Base-by-base conservation (phyloP, 2,113 vertebrate species). In the Pavo muticus region DNA sequence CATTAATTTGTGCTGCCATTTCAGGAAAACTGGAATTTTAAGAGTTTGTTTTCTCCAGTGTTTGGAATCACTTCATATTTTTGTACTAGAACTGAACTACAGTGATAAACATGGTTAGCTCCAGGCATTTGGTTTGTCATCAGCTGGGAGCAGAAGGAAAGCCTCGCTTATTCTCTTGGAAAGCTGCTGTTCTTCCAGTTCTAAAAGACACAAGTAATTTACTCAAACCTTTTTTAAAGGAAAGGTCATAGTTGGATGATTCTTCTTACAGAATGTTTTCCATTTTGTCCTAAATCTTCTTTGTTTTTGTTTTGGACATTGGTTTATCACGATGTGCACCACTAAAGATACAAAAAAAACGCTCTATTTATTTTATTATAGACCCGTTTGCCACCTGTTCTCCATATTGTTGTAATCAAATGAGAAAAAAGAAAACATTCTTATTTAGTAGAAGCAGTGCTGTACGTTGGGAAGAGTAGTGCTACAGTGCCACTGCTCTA, bases 61-160 rank as follows among this genome's bases (percentile, higher is more conserved):
- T 64, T 77, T 80, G 39, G 47, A 83, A 40, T 61, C 29, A 59
- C 42, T 86, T 94, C 47, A 47, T 88, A 64, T 84, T 95, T 95
- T 78, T 87, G 11, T 84, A 48, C 39, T 56, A 72, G 65, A 93
- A 27, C 29, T 88, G 69, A 88, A 90, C 52, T 89, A 35, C 39
- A 64, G 2, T 60, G 39, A 86, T 60, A 83, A 93, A 83, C 35
- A 72, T 52, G 47, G 81, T 95, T 88, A 47, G 65, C 65, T 91
- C 9, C 39, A 72, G 50, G 72, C 52, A 64, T 74, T 92, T 60
- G 9, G 42, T 91, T 74, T 94, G 60, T 71, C 37, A 94, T 56
- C 42, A 71, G 42, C 29, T 94, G 75, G 7, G 37, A 90, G 56
- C 56, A 40, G 14, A 23, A 20, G n/a, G 4, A 72, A 92, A 71